Evolutionary conservation across 1,140 invertebrate species (phyloP).

Genomic region (Propsilocerus akamusi): DNA sequence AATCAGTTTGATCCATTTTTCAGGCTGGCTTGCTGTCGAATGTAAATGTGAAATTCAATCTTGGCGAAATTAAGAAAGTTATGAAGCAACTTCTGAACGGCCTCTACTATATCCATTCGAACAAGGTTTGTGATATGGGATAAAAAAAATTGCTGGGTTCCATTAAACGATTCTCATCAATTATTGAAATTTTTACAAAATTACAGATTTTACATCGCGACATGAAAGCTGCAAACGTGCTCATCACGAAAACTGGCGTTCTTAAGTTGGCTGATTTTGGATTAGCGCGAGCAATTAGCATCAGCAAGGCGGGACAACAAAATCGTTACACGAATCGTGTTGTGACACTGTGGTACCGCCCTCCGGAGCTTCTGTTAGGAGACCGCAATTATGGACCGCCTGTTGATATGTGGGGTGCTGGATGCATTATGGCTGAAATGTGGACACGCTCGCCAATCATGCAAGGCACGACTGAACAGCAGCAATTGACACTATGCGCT

Average conservation of each 20-base stretch:
- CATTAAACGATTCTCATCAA: no score
- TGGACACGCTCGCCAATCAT: conserved; percentile 84
- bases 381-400: conserved; percentile 91
- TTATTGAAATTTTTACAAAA: conserved; percentile 10
- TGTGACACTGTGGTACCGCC: conserved; percentile 95
- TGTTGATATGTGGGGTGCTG: conserved; percentile 96
- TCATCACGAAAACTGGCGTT: conserved; percentile 94
- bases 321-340: conserved; percentile 95
- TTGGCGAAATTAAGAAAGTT: conserved; percentile 96
- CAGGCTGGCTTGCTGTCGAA: conserved; percentile 85
- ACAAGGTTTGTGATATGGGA: conserved; percentile 46
- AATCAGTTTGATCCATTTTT: not conserved
- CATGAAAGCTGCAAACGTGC: conserved; percentile 98
- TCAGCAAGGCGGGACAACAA: conserved; percentile 64
- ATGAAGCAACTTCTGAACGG: conserved; percentile 96
- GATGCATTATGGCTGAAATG: conserved; percentile 99
- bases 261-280: conserved; percentile 89
- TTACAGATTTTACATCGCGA: conserved; percentile 72
- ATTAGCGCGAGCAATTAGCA: conserved; percentile 76
- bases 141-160: no score
- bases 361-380: conserved; percentile 54
- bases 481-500: conserved; percentile 87
- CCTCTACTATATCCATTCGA: conserved; percentile 91
- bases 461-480: conserved; percentile 90
- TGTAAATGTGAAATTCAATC: conserved; percentile 87